Base-by-base conservation (phyloP, 53 echinoderm and acorn worm species). In the Paracentrotus lividus region DNA sequence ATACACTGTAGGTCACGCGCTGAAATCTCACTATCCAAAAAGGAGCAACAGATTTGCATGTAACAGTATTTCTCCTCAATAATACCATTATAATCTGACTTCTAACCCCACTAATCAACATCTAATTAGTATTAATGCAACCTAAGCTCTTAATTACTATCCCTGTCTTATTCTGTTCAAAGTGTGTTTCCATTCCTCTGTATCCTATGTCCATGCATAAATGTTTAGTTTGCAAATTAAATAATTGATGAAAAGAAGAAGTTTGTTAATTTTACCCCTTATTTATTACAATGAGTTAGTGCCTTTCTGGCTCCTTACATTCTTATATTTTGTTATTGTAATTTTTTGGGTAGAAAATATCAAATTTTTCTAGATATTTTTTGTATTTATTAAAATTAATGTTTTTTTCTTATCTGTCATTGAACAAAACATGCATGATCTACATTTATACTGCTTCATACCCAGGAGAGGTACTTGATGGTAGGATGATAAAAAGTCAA, bases 81-180 rank as follows among this genome's bases (percentile, higher is more conserved):
- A 85, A 47, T 52, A 52, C 85, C 47, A 52, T 32, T 38, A 49
- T 85, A 85, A 85, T 85, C 52, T 51, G 13, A 26, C 15, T 49
- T 85, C 13, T 52, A 9, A 52, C 52, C 49, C 85, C 3, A 52
- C 85, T 85, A 85, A 85, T 85, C 85, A 85, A 85, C 49, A 14
- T 14, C n/a, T 85, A 85, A 85, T 85, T 85, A 85, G 52, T 85
- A 7, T 85, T 52, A 85, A 85, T 49, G 52, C 85, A 85, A 85
- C 49, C 85, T 49, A 85, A 85, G 85, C 52, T 52, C 26, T 52
- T 85, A 85, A 85, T 85, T 85, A 52, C 85, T 43, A 85, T 49
- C 76, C 76, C 52, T 51, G 47, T 18, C 51, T 85, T 47, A 85
- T 52, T 43, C 31, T 20, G 49, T n/a, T 52, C 51, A 49, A 44